Evolutionary conservation across 2,888 invertebrate genomes (phyloP).

Genomic region (Tholera decimalis): DNA sequence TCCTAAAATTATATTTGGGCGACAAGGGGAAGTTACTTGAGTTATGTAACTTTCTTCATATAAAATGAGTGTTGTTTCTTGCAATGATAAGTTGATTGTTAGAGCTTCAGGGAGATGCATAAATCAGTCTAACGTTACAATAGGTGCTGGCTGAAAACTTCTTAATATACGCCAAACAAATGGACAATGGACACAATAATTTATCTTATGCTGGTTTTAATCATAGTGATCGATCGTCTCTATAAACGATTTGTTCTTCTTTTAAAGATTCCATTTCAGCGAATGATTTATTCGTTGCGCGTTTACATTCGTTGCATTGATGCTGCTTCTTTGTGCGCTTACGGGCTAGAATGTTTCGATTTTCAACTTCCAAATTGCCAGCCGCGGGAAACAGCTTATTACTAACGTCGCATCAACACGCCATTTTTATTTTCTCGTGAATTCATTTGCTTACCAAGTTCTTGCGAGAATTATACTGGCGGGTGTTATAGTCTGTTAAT

Average conservation of each 20-base stretch:
- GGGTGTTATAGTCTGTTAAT: slow-evolving; percentile 77
- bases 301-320: slow-evolving; percentile 76
- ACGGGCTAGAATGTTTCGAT: slow-evolving; percentile 74
- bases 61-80: slow-evolving; percentile 10
- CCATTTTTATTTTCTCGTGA: slow-evolving; percentile 79
- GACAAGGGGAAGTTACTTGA: slow-evolving; percentile 38
- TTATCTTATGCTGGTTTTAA: slow-evolving; percentile 68
- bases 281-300: slow-evolving; percentile 84
- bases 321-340: slow-evolving; percentile 80
- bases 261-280: slow-evolving; percentile 75
- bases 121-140: neutral
- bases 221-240: slow-evolving; percentile 77
- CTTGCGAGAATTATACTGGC: slow-evolving; percentile 75
- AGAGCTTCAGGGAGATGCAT: neutral
- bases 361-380: slow-evolving; percentile 74
- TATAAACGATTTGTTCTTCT: slow-evolving; percentile 77
- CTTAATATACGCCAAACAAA: slow-evolving; percentile 54
- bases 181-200: slow-evolving; percentile 57
- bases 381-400: slow-evolving; percentile 77
- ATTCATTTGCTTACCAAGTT: slow-evolving; percentile 86
- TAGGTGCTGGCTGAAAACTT: slow-evolving; percentile 4
- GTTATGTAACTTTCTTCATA: slow-evolving; percentile 27
- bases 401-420: slow-evolving; percentile 73
- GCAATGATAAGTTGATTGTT: neutral
- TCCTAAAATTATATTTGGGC: slow-evolving; percentile 60